Conservation (phyloP, 2,797 vertebrate species). For the Melanotaenia parkinsoni region DNA sequence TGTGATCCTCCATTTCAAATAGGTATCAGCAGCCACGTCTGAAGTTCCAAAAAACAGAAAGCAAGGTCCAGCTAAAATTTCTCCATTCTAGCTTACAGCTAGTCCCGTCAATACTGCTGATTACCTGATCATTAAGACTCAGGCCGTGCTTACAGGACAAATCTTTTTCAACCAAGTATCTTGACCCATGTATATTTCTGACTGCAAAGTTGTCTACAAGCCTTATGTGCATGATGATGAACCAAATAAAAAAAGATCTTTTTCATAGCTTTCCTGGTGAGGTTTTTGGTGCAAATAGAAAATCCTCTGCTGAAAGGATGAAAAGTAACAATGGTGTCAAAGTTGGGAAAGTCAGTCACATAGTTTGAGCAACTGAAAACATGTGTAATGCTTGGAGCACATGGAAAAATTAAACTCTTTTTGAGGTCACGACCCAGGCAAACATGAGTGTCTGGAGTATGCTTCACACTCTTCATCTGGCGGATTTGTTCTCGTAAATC, state of each 20-base stretch:
- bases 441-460: conserved; percentile 50
- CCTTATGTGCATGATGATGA: neutral
- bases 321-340: neutral
- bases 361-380: conserved; percentile 12
- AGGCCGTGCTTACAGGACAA: no score
- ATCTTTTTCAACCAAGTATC: neutral
- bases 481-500: conserved; percentile 64
- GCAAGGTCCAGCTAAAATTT: neutral
- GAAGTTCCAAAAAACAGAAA: no score
- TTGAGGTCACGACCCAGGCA: conserved; percentile 48
- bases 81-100: no score
- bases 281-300: neutral
- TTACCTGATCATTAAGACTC: no score
- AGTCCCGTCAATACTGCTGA: no score
- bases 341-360: neutral
- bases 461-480: conserved; percentile 56
- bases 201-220: neutral
- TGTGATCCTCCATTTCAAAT: no score
- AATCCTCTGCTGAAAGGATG: neutral
- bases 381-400: conserved; percentile 17
- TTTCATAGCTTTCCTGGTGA: neutral
- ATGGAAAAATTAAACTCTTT: conserved; percentile 41
- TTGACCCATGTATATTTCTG: neutral
- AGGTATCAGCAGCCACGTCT: no score
- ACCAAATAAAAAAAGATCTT: conserved; percentile 4